Evolutionary conservation across 1,140 invertebrate species (phyloP).

Genomic region (Orius laevigatus): DNA sequence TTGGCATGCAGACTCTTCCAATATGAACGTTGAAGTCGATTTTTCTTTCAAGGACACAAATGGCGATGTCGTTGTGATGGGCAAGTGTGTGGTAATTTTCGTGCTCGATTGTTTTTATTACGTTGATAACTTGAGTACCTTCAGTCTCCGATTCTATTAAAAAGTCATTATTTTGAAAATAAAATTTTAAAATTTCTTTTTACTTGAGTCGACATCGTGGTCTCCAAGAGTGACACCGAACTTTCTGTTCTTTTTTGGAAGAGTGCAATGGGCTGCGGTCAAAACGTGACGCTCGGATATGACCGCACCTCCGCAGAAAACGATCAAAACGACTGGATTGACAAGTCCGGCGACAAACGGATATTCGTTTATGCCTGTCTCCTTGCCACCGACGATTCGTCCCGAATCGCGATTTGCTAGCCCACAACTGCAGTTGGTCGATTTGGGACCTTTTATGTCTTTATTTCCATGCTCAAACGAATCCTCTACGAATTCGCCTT

Average conservation of each 20-base stretch:
- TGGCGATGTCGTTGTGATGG: slow-evolving; percentile 64
- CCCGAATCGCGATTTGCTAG: too few species aligned
- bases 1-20: slow-evolving; percentile 70
- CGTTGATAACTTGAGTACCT: slow-evolving; percentile 39
- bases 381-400: slow-evolving; percentile 35
- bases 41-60: slow-evolving; percentile 49
- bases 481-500: too few species aligned
- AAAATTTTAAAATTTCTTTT: too few species aligned
- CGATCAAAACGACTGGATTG: slow-evolving; percentile 25
- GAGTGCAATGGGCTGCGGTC: slow-evolving; percentile 40
- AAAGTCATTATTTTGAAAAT: too few species aligned
- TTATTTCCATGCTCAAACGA: too few species aligned
- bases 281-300: slow-evolving; percentile 31
- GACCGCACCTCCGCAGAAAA: slow-evolving; percentile 38
- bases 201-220: slow-evolving; percentile 2
- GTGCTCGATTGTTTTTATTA: slow-evolving; percentile 45
- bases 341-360: slow-evolving; percentile 36
- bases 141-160: background rate
- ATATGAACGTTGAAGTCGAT: slow-evolving; percentile 60
- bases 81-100: slow-evolving; percentile 39
- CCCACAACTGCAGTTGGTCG: too few species aligned
- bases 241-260: background rate
- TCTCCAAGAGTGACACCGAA: background rate
- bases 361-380: slow-evolving; percentile 31
- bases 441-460: too few species aligned